phyloP scores from a whole-genome alignment of 1,140 invertebrate genomes.

The Zaprionus taronus region DNA sequence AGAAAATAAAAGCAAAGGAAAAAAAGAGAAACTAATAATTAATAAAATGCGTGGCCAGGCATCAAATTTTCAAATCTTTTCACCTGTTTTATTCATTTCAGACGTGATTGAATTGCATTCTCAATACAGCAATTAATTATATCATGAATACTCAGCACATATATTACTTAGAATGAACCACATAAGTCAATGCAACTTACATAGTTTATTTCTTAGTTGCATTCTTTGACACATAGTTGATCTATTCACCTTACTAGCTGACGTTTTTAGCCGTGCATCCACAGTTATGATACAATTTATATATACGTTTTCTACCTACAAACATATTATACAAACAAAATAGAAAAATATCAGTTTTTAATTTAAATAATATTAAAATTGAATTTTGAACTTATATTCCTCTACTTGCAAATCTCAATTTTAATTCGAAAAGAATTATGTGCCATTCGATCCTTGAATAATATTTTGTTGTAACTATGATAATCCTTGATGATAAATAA shows the following conservation, averaged over 20 bases:
- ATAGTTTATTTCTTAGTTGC: conserved; percentile 23
- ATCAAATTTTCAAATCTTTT: conserved; percentile 66
- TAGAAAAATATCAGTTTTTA: neutral
- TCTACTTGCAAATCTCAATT: neutral
- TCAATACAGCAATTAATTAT: conserved; percentile 24
- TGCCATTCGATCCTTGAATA: neutral
- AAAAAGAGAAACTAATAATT: conserved; percentile 18
- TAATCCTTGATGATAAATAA: neutral
- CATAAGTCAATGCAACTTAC: conserved; percentile 54
- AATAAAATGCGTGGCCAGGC: conserved; percentile 82
- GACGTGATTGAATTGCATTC: conserved; percentile 30
- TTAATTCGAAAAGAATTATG: neutral
- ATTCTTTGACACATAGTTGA: conserved; percentile 24
- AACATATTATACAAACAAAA: neutral
- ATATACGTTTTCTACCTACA: conserved; percentile 1
- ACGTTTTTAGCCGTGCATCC: conserved; percentile 17
- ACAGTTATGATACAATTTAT: neutral
- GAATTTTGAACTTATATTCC: neutral
- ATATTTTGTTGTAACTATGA: neutral
- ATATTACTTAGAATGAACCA: conserved; percentile 36
- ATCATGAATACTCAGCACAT: conserved; percentile 46
- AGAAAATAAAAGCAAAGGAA: conserved; percentile 18
- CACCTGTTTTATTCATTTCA: conserved; percentile 61
- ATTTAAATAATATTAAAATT: neutral
- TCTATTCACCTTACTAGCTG: conserved; percentile 3